Base-by-base conservation (phyloP, 2,797 vertebrate genomes). In the Acrossocheilus wenchowensis region DNA sequence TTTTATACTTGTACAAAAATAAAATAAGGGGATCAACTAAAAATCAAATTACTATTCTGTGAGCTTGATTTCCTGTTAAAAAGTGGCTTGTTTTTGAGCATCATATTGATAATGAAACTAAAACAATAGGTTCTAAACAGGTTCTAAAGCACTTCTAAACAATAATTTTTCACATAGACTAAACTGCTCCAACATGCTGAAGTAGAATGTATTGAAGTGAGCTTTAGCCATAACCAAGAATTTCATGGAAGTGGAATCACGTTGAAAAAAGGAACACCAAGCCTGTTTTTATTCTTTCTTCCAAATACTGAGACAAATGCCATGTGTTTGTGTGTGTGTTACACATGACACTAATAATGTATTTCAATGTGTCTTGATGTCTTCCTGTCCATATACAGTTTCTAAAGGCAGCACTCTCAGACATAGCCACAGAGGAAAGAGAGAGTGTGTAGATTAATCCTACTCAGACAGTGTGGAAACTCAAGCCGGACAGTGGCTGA, bases 401-500 rank as follows among this genome's bases (percentile, higher is more conserved):
- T 60, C 14, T 23, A 62, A 78, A 62, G 14, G 23, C 14, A 79
- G 54, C 54, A 62, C 54, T 41, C 23, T 79, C 5, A 4, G 50
- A 50, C 19, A 34, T 10, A 52, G 30, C 45, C 57, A 43, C 36
- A 81, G 50, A 43, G 11, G 17, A 69, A 48, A 66, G 45, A 64
- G n/a, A 17, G 45, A 19, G 50, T 64, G 87, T 50, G 36, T 26
- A 78, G 60, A 89, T 87, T 81, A 90, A 91, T 91, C 64, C 66
- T 23, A 71, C 82, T 84, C 83, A 43, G 73, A 78, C 66, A 78
- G 52, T 72, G 69, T 74, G 75, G 64, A 79, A 69, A 81, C 57
- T 78, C 77, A 17, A 43, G 30, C 79, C 26, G 78, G 78, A 80
- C 78, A 66, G 77, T 43, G 75, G 68, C 23, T 87, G 84, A 87